Base-by-base conservation (phyloP, 2,888 invertebrate genomes). In the Petrolisthes cinctipes region DNA sequence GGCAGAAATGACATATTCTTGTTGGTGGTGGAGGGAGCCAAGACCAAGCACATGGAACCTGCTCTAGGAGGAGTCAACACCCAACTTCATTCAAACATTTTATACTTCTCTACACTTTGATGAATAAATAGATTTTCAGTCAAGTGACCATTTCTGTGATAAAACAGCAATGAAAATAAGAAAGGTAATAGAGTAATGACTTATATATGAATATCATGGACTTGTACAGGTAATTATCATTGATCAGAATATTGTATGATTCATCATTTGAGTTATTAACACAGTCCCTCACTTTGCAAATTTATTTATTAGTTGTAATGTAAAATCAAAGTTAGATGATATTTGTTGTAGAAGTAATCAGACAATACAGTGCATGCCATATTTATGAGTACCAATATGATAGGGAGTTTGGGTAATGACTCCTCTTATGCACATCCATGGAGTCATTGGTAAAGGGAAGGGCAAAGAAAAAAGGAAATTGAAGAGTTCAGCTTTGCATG, bases 1-100 rank as follows among this genome's bases (percentile, higher is more conserved):
- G 90, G 83, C n/a, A n/a, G 53, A 94, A 51, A n/a, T 56, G n/a
- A 84, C 71, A n/a, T 75, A 78, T 83, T 83, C 56, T 37, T 37
- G 37, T 68, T 81, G 84, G 37, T 81, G 87, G 84, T 84, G 87
- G 87, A 88, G 87, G 87, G 87, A 86, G 75, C 87, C 87, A 88
- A 88, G n/a, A 61, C 4, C 5, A 6, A n/a, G 51, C n/a, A n/a
- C 68, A 71, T 71, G 71, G 20, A n/a, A 14, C n/a, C 0, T n/a
- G n/a, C 14, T 20, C 20, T 20, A 71, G 61, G 9, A 17, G 11
- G 61, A 61, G 9, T 9, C 61, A 61, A 11, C 61, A n/a, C 79
- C 20, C 51, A 82, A 17, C 17, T 17, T 37, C 37, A 61, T 37
- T 61, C 4, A 6, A 20, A 53, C n/a, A 20, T 14, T 6, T 9